Evolutionary conservation across 2,888 invertebrate genomes (phyloP), one percentile per base, ranked within the genome.

Genomic region (Euplexia lucipara): DNA sequence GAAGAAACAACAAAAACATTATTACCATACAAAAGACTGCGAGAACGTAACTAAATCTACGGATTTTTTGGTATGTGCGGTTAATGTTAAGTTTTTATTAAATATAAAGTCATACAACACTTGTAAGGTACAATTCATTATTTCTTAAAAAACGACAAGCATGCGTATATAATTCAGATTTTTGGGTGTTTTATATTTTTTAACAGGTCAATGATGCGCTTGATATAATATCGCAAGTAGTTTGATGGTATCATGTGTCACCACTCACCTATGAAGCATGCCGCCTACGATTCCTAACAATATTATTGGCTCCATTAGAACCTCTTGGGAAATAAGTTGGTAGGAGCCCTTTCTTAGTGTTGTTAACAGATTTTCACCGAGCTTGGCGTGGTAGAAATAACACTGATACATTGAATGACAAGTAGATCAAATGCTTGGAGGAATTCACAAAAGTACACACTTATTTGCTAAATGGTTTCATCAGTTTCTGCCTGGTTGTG

Each of bases 281-380:
- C 51, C 61, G 12, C 26, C 26, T 63, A 32, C 16, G 32, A 37
- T 14, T 3, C 16, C 12, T 37, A 34, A 30, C 18, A 60, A 12
- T 32, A 34, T 20, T 8, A 22, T 39, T 22, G 32, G 14, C 12
- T 65, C n/a, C 39, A 26, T 41, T 34, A 10, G 26, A 22, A 35
- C 37, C 34, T 18, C 10, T 18, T 10, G 26, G 20, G n/a, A 16
- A 16, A 51, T 47, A 52, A 9, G 34, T 47, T 18, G 26, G 48
- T 42, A 26, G 47, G 32, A 18, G 47, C 52, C 32, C 66, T 65
- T 42, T 47, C 20, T 44, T 41, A 18, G 47, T 47, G 35, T 72
- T 64, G 10, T 65, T 74, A 74, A 66, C 67, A 66, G 74, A 42
- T 73, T 48, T 53, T 42, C 47, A 66, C 32, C 9, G 39, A 48